Percentiles rank a stretch among this genome's conserved stretches.
These are phyloP conservation scores for Rhadina sibilatrix DNA, from an alignment of 2,113 vertebrate species.

Conservation along the genomic window DNA sequence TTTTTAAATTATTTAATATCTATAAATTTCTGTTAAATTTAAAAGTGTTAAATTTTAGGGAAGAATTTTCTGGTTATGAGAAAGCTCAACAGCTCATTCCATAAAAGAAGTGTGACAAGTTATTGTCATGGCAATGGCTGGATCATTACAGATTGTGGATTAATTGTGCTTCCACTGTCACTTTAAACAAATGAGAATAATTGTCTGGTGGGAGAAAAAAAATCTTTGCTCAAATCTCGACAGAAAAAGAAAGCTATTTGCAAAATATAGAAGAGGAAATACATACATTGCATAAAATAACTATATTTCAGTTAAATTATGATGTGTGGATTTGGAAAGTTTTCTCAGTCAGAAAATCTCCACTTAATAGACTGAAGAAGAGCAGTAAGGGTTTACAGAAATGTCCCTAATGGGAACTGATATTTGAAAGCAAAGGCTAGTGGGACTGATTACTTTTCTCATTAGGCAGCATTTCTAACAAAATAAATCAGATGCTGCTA, in stretches of 20 bases:
- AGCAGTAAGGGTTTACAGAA: neutral
- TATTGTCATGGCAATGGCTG: neutral
- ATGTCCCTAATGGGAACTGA: slow-evolving; percentile 23
- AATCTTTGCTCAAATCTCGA: neutral
- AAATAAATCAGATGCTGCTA: slow-evolving; percentile 17
- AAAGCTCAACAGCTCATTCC: neutral
- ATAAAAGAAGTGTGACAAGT: neutral
- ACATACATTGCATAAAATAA: neutral
- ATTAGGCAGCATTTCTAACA: slow-evolving; percentile 4
- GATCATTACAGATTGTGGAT: neutral
- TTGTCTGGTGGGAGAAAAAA: neutral
- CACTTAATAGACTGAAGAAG: slow-evolving; percentile 15
- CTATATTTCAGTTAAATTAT: neutral
- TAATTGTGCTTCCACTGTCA: neutral
- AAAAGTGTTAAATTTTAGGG: neutral
- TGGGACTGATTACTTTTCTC: slow-evolving; percentile 43
- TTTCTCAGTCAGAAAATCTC: slow-evolving; percentile 27
- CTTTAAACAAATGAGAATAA: neutral
- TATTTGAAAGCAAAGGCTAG: slow-evolving; percentile 41
- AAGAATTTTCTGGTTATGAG: neutral
- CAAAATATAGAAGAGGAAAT: neutral
- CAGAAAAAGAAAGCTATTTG: neutral
- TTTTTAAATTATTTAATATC: neutral
- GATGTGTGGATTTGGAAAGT: neutral
- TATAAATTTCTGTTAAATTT: neutral